Conservation (phyloP, 1,140 invertebrate genomes). For the Hyposmocoma kahamanoa region DNA sequence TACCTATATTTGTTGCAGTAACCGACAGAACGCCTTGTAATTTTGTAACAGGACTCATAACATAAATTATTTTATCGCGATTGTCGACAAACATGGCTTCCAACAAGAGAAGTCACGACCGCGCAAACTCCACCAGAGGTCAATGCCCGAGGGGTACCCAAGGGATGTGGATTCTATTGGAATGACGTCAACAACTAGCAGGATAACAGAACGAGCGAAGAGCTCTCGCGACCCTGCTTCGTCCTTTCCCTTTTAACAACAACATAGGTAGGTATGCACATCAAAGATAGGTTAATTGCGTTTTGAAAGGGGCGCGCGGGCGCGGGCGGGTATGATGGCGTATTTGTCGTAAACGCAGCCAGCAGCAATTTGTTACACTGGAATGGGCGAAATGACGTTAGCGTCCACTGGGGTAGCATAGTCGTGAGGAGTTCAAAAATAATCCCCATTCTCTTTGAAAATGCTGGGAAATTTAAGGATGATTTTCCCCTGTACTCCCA, state of each 20-base stretch:
- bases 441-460: not conserved
- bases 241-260: slow-evolving; percentile 31
- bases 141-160: slow-evolving; percentile 49
- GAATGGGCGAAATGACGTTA: slow-evolving; percentile 26
- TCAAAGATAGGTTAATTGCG: slow-evolving; percentile 2
- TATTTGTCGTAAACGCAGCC: slow-evolving; percentile 9
- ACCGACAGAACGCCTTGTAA: no score
- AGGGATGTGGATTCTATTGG: slow-evolving; percentile 64
- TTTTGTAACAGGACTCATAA: no score
- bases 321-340: no score
- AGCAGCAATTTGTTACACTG: slow-evolving; percentile 25
- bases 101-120: slow-evolving; percentile 3
- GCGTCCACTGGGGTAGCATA: slow-evolving; percentile 17
- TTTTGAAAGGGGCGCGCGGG: slow-evolving; percentile 1
- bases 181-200: slow-evolving; percentile 72
- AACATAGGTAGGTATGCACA: slow-evolving; percentile 1
- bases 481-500: no score
- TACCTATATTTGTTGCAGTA: no score
- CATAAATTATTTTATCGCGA: no score
- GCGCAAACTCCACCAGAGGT: slow-evolving; percentile 13
- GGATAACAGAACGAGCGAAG: slow-evolving; percentile 43
- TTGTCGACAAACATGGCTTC: no score
- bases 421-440: not conserved
- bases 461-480: no score
- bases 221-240: slow-evolving; percentile 20